Conservation (phyloP, 2,113 vertebrate species). For the Porphyrio hochstetteri region DNA sequence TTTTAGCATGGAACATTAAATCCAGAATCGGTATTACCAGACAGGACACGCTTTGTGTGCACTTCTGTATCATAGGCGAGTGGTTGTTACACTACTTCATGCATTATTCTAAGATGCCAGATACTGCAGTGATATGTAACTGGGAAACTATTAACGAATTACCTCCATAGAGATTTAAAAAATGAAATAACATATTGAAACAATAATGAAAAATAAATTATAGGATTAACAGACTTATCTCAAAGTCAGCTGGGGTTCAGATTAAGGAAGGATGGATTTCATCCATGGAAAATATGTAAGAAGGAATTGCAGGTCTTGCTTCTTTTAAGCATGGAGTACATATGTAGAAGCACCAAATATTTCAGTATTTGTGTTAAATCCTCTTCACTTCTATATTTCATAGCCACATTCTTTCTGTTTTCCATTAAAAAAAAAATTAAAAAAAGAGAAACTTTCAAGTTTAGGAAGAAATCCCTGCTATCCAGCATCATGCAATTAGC, state of each 20-base stretch:
- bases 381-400: slow-evolving; percentile 15
- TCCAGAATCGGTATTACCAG: neutral
- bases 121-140: neutral
- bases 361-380: slow-evolving; percentile 45
- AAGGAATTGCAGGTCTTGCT: neutral
- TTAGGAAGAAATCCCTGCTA: slow-evolving; percentile 67
- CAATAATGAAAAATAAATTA: neutral
- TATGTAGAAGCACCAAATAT: neutral
- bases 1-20: neutral
- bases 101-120: neutral
- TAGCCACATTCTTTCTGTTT: slow-evolving; percentile 2
- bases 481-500: slow-evolving; percentile 70
- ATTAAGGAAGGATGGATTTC: neutral
- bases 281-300: neutral
- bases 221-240: neutral
- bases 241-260: neutral
- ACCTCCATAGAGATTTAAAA: neutral
- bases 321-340: neutral
- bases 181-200: neutral
- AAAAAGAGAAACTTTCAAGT: slow-evolving; percentile 31
- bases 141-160: neutral
- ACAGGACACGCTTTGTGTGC: neutral
- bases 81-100: neutral
- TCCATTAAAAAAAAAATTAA: neutral
- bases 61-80: neutral